phyloP scores from a whole-genome alignment of 2,797 vertebrate genomes.

The Hemitrygon akajei region DNA sequence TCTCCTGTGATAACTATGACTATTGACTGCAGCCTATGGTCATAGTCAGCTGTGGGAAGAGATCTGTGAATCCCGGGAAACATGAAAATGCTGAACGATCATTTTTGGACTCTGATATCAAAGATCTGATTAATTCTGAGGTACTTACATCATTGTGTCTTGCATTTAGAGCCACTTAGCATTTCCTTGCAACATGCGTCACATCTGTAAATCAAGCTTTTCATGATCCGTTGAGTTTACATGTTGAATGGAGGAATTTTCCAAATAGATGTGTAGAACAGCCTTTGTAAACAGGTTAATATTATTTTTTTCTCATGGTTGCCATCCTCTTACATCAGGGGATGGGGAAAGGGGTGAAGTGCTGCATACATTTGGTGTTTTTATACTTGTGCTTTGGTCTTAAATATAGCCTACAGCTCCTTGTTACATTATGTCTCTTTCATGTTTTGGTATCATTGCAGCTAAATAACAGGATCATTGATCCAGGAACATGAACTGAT shows the following conservation, averaged over 20 bases:
- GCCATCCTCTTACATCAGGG: too few relatives aligned
- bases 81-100: background rate
- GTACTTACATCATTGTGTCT: too few relatives aligned
- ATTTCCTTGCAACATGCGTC: background rate
- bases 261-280: background rate
- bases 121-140: background rate
- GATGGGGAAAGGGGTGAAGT: too few relatives aligned
- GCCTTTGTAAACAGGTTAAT: too few relatives aligned
- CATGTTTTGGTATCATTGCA: too few relatives aligned
- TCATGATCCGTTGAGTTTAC: background rate
- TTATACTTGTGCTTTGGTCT: too few relatives aligned
- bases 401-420: too few relatives aligned
- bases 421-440: too few relatives aligned
- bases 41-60: background rate
- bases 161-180: background rate
- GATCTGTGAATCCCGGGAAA: background rate
- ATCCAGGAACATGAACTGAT: too few relatives aligned
- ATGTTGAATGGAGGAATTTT: background rate
- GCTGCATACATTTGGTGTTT: too few relatives aligned
- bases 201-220: background rate
- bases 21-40: background rate
- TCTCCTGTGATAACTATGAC: background rate
- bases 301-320: too few relatives aligned
- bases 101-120: background rate
- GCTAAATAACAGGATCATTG: too few relatives aligned